Evolutionary conservation across 2,797 vertebrate genomes (phyloP), one percentile per base, ranked within the genome.

Genomic region (Rhincodon typus): DNA sequence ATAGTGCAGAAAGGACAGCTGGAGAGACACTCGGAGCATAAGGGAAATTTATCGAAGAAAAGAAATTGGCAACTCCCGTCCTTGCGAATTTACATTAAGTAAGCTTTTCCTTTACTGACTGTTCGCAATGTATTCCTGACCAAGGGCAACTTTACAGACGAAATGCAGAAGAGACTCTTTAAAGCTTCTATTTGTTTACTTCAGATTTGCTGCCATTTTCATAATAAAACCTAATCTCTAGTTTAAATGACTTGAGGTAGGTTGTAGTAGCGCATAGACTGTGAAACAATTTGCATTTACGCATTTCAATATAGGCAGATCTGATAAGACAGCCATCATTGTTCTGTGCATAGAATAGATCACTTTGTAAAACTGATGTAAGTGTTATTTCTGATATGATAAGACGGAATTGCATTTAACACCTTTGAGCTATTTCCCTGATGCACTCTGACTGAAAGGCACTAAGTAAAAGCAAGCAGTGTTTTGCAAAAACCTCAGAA

Each of bases 161-260:
- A 34, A 95, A 53, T 42, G 50, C 8, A 34, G 67, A 57, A 72
- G 2, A 38, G 62, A 19, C 30, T 27, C 70, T 53, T 27, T 95
- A 70, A 50, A 4, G 50, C 67, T 74, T 30, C 42, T 74, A 34
- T 34, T 34, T 94, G 70, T 94, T 46, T 42, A 77, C 94, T 77
- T 95, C 46, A 53, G 70, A 95, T 46, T 53, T 94, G 94, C 67
- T 72, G 42, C 72, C 93, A 50, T 95, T 95, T 77, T 95, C 46
- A 77, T 53, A 95, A 95, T 74, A 8, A 13, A 74, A 46, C 38
- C 91, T 57, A 77, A 53, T 57, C 70, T 57, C 94, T 53, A 21
- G 94, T 77, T 74, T n/a, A 53, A 77, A 53, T 17, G 70, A 17
- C 74, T 95, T 95, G 30, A 74, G 21, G 38, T 53, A 50, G 93